Base-by-base conservation (phyloP, 1,140 invertebrate species). In the Drosophila orena region DNA sequence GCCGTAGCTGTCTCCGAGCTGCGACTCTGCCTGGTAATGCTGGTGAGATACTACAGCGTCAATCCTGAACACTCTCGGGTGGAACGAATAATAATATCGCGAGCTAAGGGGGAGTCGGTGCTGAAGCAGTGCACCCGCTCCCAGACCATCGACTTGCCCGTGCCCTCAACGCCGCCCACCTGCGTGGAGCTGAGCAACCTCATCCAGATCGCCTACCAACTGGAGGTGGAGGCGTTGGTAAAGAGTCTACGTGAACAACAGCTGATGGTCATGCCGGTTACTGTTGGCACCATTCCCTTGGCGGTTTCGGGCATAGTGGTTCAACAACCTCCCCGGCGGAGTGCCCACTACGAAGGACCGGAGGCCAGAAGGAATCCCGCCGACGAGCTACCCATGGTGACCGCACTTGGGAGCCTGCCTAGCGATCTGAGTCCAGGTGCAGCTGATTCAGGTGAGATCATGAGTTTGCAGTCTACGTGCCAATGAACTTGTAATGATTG, bases 161-260 rank as follows among this genome's bases (percentile, higher is more conserved):
- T 96, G 37, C 95, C 96, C 0, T 93, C 95, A 2, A 91, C 96
- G 65, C 95, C 96, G 11, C 95, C 95, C 94, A 96, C 95, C 0
- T 92, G 91, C 88, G 92, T 96, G 1, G 93, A 94, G 17, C 94
- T 95, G 71, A 96, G 95, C 76, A 93, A 93, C 34, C 93, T 96
- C 8, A 88, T 88, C 61, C 95, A 96, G 91, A 92, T 96, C 57
- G 94, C 94, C 72, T 96, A 96, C 92, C 93, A 94, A 75, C 70
- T 96, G 17, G 94, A 95, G 90, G 93, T 96, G 17, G 90, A 91
- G 72, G 92, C 93, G 1, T 55, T 81, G 43, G 65, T 92, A 6
- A 91, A 90, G 55, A 81, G 92, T 27, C 61, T 93, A 5, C 92
- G 94, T 71, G 83, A 91, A 49, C 94, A 94, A 75, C 91, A 94